Conservation (phyloP, 1,140 invertebrate species). For the Himalopsyche phryganea region DNA sequence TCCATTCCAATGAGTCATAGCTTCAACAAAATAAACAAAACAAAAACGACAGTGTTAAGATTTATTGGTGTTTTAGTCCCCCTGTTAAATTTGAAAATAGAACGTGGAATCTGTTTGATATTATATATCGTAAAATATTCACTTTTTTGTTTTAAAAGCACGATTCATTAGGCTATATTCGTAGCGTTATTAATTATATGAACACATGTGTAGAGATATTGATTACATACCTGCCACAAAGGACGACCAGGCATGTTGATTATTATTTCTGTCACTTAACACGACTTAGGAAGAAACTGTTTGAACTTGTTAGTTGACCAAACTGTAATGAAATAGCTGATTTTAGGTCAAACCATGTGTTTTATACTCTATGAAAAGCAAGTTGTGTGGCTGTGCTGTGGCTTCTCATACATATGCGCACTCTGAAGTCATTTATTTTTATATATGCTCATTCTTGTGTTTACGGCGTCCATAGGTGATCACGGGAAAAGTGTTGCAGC, state of each 20-base stretch:
- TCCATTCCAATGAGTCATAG: too few relatives aligned
- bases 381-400: conserved; percentile 11
- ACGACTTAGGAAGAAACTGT: conserved; percentile 10
- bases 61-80: neutral
- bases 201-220: conserved; percentile 3
- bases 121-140: conserved; percentile 1
- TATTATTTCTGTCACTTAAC: conserved; percentile 25
- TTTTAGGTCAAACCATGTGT: conserved; percentile 50
- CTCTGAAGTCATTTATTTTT: conserved; percentile 31
- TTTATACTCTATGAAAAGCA: conserved; percentile 42
- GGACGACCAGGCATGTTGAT: conserved; percentile 53
- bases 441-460: conserved; percentile 23
- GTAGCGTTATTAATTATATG: neutral
- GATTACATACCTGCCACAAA: conserved; percentile 50
- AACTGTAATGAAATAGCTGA: conserved; percentile 47
- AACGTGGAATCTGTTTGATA: neutral
- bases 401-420: conserved; percentile 13
- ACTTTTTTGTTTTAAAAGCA: neutral
- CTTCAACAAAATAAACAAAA: neutral
- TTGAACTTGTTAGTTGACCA: conserved; percentile 28
- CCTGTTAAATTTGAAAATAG: neutral
- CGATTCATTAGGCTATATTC: conserved; percentile 3
- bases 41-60: neutral
- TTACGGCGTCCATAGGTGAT: conserved; percentile 25
- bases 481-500: conserved; percentile 15